phyloP scores from a whole-genome alignment of 2,888 invertebrate genomes.

The Lycaena phlaeas region DNA sequence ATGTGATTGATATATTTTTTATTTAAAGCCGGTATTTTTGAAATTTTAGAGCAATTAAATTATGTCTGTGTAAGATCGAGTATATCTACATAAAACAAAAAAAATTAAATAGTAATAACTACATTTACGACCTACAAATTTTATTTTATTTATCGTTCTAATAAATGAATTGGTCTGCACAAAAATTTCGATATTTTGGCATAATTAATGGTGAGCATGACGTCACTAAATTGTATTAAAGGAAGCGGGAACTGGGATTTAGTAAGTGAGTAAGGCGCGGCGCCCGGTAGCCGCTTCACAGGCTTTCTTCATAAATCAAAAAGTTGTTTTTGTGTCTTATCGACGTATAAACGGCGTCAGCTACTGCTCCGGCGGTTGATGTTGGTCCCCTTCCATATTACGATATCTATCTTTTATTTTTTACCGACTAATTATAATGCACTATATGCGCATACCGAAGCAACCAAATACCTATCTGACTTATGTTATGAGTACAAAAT shows the following conservation, averaged over 20 bases:
- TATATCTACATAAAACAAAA: too few species aligned
- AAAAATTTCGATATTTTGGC: constrained; percentile 6
- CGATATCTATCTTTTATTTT: not conserved
- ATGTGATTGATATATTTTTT: too few species aligned
- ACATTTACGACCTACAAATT: not conserved
- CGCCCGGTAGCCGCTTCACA: constrained; percentile 61
- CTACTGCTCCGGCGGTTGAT: constrained; percentile 42
- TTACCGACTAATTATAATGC: not conserved
- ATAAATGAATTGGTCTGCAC: constrained; percentile 2
- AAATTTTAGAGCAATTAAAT: constrained; percentile 3
- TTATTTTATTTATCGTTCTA: not conserved
- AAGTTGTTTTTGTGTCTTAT: constrained; percentile 68
- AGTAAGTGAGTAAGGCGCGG: constrained; percentile 36
- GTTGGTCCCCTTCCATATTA: not conserved
- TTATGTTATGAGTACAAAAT: constrained; percentile 5
- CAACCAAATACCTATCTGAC: not conserved
- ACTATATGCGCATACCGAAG: not conserved
- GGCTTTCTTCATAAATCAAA: constrained; percentile 70
- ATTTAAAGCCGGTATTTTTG: not conserved
- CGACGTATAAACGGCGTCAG: constrained; percentile 63
- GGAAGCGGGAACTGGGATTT: too few species aligned
- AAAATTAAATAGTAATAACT: constrained; percentile 2
- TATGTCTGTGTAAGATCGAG: too few species aligned
- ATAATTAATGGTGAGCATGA: constrained; percentile 16
- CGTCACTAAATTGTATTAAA: constrained; percentile 37